Evolutionary conservation across 1,140 invertebrate species (phyloP), one percentile per base, ranked within the genome.

Genomic region (Varroa destructor): DNA sequence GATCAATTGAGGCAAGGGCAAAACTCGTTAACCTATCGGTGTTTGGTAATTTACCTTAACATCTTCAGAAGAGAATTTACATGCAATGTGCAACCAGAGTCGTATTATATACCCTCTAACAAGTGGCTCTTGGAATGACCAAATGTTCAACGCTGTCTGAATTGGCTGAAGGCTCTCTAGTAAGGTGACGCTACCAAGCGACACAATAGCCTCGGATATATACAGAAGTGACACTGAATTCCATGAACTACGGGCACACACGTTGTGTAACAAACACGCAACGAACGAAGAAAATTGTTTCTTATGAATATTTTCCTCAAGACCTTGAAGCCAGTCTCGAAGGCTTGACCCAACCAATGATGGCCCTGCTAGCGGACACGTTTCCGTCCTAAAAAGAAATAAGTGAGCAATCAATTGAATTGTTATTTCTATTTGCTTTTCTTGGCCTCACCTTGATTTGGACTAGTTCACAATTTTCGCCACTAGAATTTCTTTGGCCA

Each of bases 181-280:
- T 14, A 67, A 1, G 12, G 61, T 2, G 12, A 40, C 10, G 12
- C 40, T 12, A 36, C 8, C 12, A 12, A 67, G 3, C 12, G 3
- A 40, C 2, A 25, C 61, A 2, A 67, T 25, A 37, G 14, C 14
- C 46, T 67, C 61, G 12, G 61, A 36, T 25, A 67, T 40, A 46
- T 67, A 67, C 37, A 67, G 37, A 40, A 67, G 61, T 8, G 61
- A 12, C 14, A 67, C 61, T 46, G 61, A 67, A 67, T 37, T 67
- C 61, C 61, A 67, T 12, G 40, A 14, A 14, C 5, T 12, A 14
- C 46, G 40, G 12, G 14, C 12, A 8, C 61, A 67, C 12, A 67
- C 61, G 2, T 14, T 46, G 14, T n/a, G 12, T 12, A 67, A 43
- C 40, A 67, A 67, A 36, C 2, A 1, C 3, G 61, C 1, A 46